These are phyloP conservation scores for Asobara japonica DNA, from an alignment of 1,140 invertebrate genomes.

Conservation along the genomic window DNA sequence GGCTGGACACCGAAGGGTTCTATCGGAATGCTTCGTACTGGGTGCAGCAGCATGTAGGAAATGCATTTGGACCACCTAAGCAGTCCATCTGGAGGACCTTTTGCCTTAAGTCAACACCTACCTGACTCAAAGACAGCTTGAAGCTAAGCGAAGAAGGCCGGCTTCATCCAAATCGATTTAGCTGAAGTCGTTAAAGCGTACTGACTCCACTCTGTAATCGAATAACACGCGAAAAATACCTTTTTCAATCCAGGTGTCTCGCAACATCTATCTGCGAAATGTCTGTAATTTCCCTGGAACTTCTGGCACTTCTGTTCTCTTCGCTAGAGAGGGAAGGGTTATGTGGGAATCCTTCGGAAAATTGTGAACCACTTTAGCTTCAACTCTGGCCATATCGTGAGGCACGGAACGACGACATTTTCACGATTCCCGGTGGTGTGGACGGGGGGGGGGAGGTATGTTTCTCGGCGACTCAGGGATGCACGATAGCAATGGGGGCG, in stretches of 20 bases:
- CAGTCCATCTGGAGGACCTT: no score
- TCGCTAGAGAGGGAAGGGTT: not conserved
- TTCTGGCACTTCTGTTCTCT: not conserved
- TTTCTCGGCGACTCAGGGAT: conserved; percentile 25
- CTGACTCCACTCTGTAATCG: not conserved
- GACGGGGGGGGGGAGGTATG: conserved; percentile 24
- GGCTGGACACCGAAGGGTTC: no score
- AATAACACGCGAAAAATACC: not conserved
- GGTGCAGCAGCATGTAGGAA: no score
- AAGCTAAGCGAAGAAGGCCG: no score
- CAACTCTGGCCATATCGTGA: conserved; percentile 16
- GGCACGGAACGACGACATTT: conserved; percentile 42
- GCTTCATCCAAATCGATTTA: no score
- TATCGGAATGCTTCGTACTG: no score
- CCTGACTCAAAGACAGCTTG: no score
- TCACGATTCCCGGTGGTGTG: conserved; percentile 36
- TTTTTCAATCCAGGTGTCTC: not conserved
- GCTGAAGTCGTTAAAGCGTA: no score
- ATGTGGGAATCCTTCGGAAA: not conserved
- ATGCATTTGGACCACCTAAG: no score
- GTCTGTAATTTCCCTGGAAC: not conserved
- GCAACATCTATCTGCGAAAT: not conserved
- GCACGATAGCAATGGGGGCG: conserved; percentile 23
- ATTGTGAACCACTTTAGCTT: conserved; percentile 20
- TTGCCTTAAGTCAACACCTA: no score